Percentiles rank a stretch among this genome's conserved stretches.
These are phyloP conservation scores for Halcyon chelicuti DNA, from an alignment of 2,797 vertebrate genomes.

Conservation along the genomic window DNA sequence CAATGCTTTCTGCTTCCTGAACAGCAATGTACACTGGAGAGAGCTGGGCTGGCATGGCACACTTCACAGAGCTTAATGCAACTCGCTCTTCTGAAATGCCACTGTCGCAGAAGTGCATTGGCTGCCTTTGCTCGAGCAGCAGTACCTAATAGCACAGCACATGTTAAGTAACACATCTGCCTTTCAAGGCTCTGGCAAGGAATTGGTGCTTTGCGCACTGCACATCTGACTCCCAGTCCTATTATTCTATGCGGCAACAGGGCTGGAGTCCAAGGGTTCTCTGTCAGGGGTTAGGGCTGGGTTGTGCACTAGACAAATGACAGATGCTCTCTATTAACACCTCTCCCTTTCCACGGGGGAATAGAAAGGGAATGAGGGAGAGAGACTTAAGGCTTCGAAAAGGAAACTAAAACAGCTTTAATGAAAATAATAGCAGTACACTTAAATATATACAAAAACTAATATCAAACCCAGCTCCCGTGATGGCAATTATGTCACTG, in stretches of 20 bases:
- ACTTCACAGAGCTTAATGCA: rapidly evolving
- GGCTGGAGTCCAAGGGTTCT: neutral
- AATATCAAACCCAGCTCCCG: too few species aligned
- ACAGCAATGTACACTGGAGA: neutral
- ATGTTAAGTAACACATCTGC: rapidly evolving
- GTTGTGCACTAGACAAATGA: too few species aligned
- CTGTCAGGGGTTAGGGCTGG: neutral
- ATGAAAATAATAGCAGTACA: too few species aligned
- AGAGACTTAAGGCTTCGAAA: too few species aligned
- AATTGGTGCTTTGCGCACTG: rapidly evolving
- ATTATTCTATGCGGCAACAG: neutral
- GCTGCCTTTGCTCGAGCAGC: neutral
- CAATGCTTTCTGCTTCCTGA: neutral
- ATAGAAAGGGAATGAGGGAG: too few species aligned
- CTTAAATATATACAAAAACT: too few species aligned
- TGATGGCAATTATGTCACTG: too few species aligned
- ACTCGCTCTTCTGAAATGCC: neutral
- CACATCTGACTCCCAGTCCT: neutral
- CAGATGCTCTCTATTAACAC: too few species aligned
- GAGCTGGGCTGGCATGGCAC: rapidly evolving
- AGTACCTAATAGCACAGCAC: neutral
- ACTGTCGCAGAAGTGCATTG: neutral
- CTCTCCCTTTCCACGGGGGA: too few species aligned
- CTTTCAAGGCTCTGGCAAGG: neutral
- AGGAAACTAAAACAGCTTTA: too few species aligned